Evolutionary conservation across 2,113 vertebrate genomes (phyloP), one percentile per base, ranked within the genome.

Genomic region (Lucifuga dentata): DNA sequence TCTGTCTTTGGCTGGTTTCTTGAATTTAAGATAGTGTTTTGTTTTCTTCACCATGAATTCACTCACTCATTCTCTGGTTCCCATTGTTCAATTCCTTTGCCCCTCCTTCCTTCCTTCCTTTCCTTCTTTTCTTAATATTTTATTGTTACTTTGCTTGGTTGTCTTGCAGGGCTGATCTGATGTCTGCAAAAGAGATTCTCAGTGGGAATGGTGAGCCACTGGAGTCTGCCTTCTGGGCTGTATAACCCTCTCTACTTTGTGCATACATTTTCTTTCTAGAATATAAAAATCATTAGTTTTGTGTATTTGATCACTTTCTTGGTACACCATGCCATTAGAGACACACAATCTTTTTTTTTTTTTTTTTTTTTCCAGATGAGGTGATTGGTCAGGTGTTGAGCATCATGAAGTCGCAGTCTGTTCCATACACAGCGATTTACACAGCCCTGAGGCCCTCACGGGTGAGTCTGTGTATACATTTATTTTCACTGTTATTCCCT

Each of bases 351-450:
- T 61, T 35, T n/a, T n/a, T 29, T 41, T 12, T 11, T 2, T 0
- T 15, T 46, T 29, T 49, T 11, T 71, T 76, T 49, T 10, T 19
- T 62, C n/a, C 83, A 97, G 96, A 97, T 74, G 95, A 95, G 68
- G 89, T 95, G 50, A 94, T 97, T 1, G 95, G 95, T 56, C 95
- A 97, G 78, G 95, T 96, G 73, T 39, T 96, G 88, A 94, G 88
- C 81, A 93, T 91, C 17, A 93, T 97, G 87, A 93, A 90, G 72
- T 80, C 86, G 0, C 95, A 96, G 81, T 91, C 92, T 0, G 90
- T 97, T 15, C 94, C 95, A 0, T 96, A 95, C 68, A 95, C 90
- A 0, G 95, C 95, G 0, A 76, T 95, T 6, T 95, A 95, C 84
- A 96, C 95, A 0, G 95, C 94, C 0, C 82, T 94, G 60, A 75